Base-by-base conservation (phyloP, 2,797 vertebrate species). In the Mormyrus hasselquistii region DNA sequence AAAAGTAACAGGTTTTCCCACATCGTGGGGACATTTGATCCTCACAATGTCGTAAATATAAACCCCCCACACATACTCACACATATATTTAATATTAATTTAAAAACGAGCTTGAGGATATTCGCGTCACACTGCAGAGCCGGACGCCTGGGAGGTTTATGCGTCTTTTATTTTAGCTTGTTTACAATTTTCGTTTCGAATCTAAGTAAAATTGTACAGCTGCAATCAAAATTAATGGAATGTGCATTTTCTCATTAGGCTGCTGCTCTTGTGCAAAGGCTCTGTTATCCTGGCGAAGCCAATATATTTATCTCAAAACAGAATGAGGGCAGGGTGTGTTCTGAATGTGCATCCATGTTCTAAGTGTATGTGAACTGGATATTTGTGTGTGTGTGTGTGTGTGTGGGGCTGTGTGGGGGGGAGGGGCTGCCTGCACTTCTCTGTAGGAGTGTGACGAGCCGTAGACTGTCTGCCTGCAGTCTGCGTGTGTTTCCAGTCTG, bases 401-500 rank as follows among this genome's bases (percentile, higher is more conserved):
- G 85, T 76, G 79, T 53, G 69, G 14, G 50, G 34, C 50, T 47
- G 62, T 79, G 76, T 86, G 89, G 88, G 53, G 85, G 87, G 76
- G 76, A 22, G 34, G 57, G 41, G 73, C 87, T 76, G 57, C 9
- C 85, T 41, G 25, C 12, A 34, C 44, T 50, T 7, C 41, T 49
- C 41, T 29, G 59, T 50, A 53, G 8, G 50, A 59, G 25, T 16
- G 55, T n/a, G 5, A 10, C 62, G 12, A 62, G 29, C 19, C 47
- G 62, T 16, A 34, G 53, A 44, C 29, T 87, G 25, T 29, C 19
- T 57, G 25, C 84, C 50, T 38, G 3, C 47, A 16, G 57, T 41
- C 87, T 19, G 89, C 50, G 34, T 65, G 29, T 29, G 8, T 59
- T 88, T 57, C 88, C 65, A 90, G 90, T 91, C 90, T 82, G 79